phyloP scores from a whole-genome alignment of 2,888 invertebrate species.

The Lysandra bellargus region DNA sequence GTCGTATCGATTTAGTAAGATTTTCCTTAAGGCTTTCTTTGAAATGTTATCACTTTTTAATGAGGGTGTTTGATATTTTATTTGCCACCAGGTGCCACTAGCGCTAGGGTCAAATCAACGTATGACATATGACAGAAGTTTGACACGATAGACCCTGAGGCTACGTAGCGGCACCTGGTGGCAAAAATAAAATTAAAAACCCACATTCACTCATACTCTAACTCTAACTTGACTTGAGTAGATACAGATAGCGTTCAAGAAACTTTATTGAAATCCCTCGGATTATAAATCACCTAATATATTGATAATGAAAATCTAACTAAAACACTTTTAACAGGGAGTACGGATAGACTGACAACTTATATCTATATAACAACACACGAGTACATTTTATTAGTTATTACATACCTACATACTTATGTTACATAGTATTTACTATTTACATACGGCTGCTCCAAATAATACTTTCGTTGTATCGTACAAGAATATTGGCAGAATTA shows the following conservation, averaged over 20 bases:
- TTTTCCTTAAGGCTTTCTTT: not conserved
- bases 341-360: not conserved
- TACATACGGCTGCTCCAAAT: conserved; percentile 14
- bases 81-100: too few species aligned
- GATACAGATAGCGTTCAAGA: not conserved
- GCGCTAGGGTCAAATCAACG: too few species aligned
- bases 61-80: too few species aligned
- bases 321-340: not conserved
- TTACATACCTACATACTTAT: not conserved
- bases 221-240: not conserved
- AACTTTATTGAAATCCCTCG: too few species aligned
- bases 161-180: too few species aligned
- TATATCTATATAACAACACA: not conserved
- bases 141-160: too few species aligned
- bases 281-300: not conserved
- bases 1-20: not conserved
- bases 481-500: not conserved
- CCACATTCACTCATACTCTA: not conserved
- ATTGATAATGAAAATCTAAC: not conserved
- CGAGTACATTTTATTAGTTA: conserved; percentile 7
- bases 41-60: not conserved
- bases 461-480: not conserved
- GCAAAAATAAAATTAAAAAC: too few species aligned
- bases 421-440: conserved; percentile 16
- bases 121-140: too few species aligned